Evolutionary conservation across 2,113 vertebrate genomes (phyloP).

Genomic region (Grus americana): DNA sequence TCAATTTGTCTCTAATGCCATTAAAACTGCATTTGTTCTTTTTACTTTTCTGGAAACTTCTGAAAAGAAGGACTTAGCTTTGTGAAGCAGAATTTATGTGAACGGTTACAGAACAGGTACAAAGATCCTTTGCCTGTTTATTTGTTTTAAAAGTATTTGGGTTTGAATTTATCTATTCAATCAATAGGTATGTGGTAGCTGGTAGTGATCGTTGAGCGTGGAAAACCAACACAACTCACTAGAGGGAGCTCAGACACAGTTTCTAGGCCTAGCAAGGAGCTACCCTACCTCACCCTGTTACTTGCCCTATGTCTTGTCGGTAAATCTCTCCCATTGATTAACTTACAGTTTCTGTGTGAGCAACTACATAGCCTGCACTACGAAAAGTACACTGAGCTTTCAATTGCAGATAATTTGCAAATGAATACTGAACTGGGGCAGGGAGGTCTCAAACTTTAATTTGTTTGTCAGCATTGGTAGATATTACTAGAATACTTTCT

Average conservation of each 20-base stretch:
- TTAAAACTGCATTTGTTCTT: not conserved
- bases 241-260: slow-evolving; percentile 47
- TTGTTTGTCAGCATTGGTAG: not conserved
- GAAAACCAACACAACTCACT: not conserved
- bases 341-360: not conserved
- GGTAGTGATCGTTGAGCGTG: accelerated
- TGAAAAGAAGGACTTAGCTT: not conserved
- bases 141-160: not conserved
- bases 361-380: not conserved
- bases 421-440: not conserved
- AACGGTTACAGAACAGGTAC: not conserved
- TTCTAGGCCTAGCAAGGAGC: not conserved
- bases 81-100: not conserved
- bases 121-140: not conserved
- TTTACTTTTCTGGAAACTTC: not conserved
- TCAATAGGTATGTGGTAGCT: accelerated
- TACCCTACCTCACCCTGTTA: not conserved
- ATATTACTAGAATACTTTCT: not conserved
- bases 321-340: not conserved
- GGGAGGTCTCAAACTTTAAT: not conserved
- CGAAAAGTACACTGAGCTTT: not conserved
- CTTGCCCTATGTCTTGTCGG: not conserved
- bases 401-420: not conserved
- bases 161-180: not conserved
- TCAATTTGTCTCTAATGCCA: not conserved